Evolutionary conservation across 1,140 invertebrate species (phyloP), one percentile per base, ranked within the genome.

Genomic region (Chrysomallon squamiferum): DNA sequence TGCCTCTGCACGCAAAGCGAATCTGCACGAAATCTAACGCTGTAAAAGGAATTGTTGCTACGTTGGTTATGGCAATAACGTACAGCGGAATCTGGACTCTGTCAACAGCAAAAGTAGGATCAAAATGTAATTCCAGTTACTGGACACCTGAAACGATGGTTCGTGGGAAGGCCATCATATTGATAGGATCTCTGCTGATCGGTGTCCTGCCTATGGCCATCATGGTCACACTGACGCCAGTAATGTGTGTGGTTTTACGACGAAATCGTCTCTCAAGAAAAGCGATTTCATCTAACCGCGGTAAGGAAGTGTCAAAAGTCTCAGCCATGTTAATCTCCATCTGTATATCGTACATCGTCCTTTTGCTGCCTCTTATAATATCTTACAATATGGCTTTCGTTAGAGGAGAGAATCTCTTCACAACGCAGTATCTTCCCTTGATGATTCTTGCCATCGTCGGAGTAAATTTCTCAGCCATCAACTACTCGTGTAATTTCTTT

Each of bases 1-100:
- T 73, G 29, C 77, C 77, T 11, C 49, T 78, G n/a, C 67, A 71
- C 60, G 73, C 69, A 11, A 75, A 75, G 25, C 11, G 43, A 3
- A 69, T 78, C 38, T 50, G 54, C 33, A 71, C 66, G 22, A 72
- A 65, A 41, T 20, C 62, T 11, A 66, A 61, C 20, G 54, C 57
- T 22, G 11, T 43, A 27, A 13, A 30, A 18, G 59, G 50, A 9
- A 59, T 72, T 20, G 56, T 60, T 3, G 15, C 38, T 2, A 59
- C 68, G 15, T 64, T 69, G 41, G 22, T 70, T 5, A 30, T 60
- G 1, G 67, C 69, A 13, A 49, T 62, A 4, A 54, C 61, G 2
- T 69, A 64, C 43, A 73, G 66, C 30, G 47, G 59, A 4, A n/a
- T 67, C 27, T 73, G 73, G 75, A 65, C 68, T 5, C 68, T 73